A percentile compares a stretch with the other conserved stretches of the same genome.
Evolutionary conservation across 2,113 vertebrate species (phyloP).

Genomic region (Podarcis cretensis): DNA sequence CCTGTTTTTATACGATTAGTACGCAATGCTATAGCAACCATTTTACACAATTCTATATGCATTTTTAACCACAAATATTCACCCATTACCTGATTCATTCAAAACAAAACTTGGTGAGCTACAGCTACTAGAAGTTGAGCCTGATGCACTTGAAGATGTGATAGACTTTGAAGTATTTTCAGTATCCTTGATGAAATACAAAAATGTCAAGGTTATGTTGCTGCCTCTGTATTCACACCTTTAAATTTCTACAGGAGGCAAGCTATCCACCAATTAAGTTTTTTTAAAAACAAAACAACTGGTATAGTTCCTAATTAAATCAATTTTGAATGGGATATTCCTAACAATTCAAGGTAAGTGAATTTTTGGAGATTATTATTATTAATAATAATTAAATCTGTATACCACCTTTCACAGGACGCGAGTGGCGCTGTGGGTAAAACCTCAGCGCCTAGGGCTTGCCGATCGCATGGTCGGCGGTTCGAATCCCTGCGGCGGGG

Average conservation of each 20-base stretch:
- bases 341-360: background rate
- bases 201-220: background rate
- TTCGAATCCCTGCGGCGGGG: too few species aligned
- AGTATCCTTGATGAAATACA: constrained; percentile 59
- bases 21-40: background rate
- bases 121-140: background rate
- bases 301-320: background rate
- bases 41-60: background rate
- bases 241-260: background rate
- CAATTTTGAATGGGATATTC: background rate
- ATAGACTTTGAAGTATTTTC: constrained; percentile 19
- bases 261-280: background rate
- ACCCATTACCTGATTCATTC: constrained; percentile 49
- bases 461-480: too few species aligned
- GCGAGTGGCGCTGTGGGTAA: too few species aligned
- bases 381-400: too few species aligned
- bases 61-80: background rate
- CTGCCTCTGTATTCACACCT: background rate
- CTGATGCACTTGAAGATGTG: background rate
- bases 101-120: constrained; percentile 30
- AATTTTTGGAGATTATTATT: background rate
- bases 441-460: too few species aligned
- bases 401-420: too few species aligned
- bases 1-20: background rate
- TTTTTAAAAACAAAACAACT: background rate